phyloP scores from a whole-genome alignment of 2,888 invertebrate species.

The Scotopteryx bipunctaria region DNA sequence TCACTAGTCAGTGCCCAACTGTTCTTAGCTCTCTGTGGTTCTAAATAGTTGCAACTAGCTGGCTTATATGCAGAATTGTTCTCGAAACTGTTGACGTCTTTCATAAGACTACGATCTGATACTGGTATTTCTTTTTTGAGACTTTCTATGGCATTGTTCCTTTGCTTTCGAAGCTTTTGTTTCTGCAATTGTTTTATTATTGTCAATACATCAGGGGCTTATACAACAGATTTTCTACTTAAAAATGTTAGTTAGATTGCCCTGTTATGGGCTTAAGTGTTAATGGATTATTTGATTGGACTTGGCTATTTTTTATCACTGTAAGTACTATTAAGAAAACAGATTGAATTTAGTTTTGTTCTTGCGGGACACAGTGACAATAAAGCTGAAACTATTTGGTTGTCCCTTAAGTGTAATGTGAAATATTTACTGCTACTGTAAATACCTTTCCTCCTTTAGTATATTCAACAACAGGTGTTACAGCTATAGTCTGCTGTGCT shows the following conservation, averaged over 20 bases:
- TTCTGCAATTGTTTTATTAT: conserved; percentile 63
- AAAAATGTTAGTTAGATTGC: too few species aligned
- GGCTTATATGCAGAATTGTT: conserved; percentile 69
- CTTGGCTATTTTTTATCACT: too few species aligned
- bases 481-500: conserved; percentile 84
- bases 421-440: too few species aligned
- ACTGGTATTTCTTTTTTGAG: conserved; percentile 77
- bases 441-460: conserved; percentile 86
- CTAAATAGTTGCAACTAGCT: conserved; percentile 63
- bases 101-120: conserved; percentile 70
- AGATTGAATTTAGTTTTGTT: too few species aligned
- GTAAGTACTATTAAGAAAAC: too few species aligned
- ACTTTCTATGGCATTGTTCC: conserved; percentile 73
- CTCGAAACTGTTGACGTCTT: conserved; percentile 70
- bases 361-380: too few species aligned
- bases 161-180: conserved; percentile 76
- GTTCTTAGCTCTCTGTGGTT: conserved; percentile 56
- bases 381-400: too few species aligned
- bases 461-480: conserved; percentile 67
- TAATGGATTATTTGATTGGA: too few species aligned
- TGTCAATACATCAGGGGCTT: too few species aligned
- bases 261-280: too few species aligned
- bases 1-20: conserved; percentile 83
- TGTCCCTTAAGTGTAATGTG: too few species aligned
- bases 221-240: too few species aligned